A percentile compares a stretch with the other conserved stretches of the same genome.
Conservation (phyloP, 2,888 invertebrate species). For the Mesorhabditis spiculigera region DNA sequence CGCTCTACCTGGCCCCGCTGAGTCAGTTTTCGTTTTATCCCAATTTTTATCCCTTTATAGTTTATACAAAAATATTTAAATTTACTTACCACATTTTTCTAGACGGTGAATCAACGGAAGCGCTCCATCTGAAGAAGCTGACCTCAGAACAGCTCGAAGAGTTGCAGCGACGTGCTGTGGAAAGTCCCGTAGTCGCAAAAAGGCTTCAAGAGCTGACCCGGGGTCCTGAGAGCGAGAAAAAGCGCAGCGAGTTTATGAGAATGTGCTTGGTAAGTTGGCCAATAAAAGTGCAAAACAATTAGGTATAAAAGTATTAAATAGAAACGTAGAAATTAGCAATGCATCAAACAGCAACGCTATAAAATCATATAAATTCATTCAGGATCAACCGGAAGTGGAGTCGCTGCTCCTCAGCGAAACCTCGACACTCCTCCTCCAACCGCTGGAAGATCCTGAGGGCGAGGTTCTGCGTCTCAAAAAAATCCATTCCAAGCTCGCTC, state of each 20-base stretch:
- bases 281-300: too few species aligned
- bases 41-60: too few species aligned
- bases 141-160: neutral
- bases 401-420: neutral
- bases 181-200: too few species aligned
- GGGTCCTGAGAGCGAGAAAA: too few species aligned
- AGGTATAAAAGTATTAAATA: too few species aligned
- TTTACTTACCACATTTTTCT: neutral
- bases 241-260: too few species aligned
- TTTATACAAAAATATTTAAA: neutral
- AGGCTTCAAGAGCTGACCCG: too few species aligned
- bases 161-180: neutral
- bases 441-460: neutral
- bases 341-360: too few species aligned
- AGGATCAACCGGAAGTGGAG: neutral
- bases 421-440: neutral
- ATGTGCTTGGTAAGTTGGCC: too few species aligned
- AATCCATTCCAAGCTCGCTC: neutral
- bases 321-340: too few species aligned
- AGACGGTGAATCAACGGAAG: neutral
- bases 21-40: too few species aligned
- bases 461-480: neutral
- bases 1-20: neutral
- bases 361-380: neutral
- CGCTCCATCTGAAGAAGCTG: neutral